Evolutionary conservation across 2,797 vertebrate genomes (phyloP).

Genomic region (Sebastolobus altivelis): DNA sequence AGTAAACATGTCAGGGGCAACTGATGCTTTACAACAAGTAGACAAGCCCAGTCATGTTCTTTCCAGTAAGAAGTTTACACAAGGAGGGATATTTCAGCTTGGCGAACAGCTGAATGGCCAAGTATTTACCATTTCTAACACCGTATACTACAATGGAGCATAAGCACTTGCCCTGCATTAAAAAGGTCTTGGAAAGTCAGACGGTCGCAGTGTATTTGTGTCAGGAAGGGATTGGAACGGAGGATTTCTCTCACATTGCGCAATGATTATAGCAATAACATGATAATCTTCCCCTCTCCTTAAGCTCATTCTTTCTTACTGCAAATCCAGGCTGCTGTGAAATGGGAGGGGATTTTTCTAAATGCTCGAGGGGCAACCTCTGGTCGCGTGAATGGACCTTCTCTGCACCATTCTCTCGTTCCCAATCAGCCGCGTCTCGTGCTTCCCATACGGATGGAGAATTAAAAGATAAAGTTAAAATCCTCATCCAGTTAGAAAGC

Average conservation of each 20-base stretch:
- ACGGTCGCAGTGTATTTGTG: constrained; percentile 57
- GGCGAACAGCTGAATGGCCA: constrained; percentile 5
- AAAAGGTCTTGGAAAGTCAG: constrained; percentile 62
- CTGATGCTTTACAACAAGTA: constrained; percentile 19
- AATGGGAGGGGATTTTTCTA: constrained; percentile 62
- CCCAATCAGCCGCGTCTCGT: constrained; percentile 43
- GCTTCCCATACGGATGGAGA: constrained; percentile 49
- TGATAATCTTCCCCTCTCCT: constrained; percentile 72
- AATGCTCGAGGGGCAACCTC: constrained; percentile 55
- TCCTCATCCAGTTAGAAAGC: constrained; percentile 52
- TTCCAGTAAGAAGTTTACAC: constrained; percentile 44
- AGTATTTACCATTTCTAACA: constrained; percentile 40
- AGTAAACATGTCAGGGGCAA: constrained; percentile 18
- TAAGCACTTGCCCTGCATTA: constrained; percentile 46
- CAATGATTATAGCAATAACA: constrained; percentile 75
- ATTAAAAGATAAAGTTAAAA: constrained; percentile 71
- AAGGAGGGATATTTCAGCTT: constrained; percentile 33
- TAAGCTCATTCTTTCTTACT: constrained; percentile 63
- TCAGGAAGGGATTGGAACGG: constrained; percentile 59
- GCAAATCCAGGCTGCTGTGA: constrained; percentile 63
- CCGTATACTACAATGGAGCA: constrained; percentile 24
- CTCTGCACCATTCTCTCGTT: constrained; percentile 29
- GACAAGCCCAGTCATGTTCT: constrained; percentile 16
- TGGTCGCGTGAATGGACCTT: constrained; percentile 52
- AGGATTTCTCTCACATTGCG: constrained; percentile 72